phyloP scores from a whole-genome alignment of 2,797 vertebrate species.

The Muscicapa striata region DNA sequence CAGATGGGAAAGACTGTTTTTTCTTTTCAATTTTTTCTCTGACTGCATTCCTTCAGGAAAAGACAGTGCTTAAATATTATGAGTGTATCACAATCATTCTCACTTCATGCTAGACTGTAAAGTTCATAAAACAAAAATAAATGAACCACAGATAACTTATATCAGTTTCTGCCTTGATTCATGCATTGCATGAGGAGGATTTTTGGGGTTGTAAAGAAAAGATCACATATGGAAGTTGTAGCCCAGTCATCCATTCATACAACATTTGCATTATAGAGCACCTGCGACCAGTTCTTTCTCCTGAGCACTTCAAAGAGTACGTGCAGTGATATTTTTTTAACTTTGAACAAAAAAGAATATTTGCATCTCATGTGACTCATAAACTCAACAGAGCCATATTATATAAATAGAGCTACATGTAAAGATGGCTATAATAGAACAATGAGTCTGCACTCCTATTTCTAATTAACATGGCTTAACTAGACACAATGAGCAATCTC shows the following conservation, averaged over 20 bases:
- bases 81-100: neutral
- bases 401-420: neutral
- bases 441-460: neutral
- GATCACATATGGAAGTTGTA: neutral
- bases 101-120: neutral
- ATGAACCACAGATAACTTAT: neutral
- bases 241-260: neutral
- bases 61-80: neutral
- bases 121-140: neutral
- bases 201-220: neutral
- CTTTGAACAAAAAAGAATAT: neutral
- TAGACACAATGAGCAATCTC: neutral
- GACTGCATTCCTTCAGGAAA: neutral
- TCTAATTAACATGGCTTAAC: neutral
- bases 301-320: neutral
- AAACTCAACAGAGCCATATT: neutral
- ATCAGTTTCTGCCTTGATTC: neutral
- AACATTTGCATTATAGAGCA: neutral
- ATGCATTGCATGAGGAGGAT: neutral
- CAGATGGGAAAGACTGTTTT: neutral
- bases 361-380: neutral
- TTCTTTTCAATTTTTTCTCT: neutral
- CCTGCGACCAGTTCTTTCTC: neutral
- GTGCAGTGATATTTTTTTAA: neutral
- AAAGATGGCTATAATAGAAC: neutral